A percentile compares a stretch with the other conserved stretches of the same genome.
Evolutionary conservation across 1,140 invertebrate species (phyloP).

Genomic region (Drosophila aff.): DNA sequence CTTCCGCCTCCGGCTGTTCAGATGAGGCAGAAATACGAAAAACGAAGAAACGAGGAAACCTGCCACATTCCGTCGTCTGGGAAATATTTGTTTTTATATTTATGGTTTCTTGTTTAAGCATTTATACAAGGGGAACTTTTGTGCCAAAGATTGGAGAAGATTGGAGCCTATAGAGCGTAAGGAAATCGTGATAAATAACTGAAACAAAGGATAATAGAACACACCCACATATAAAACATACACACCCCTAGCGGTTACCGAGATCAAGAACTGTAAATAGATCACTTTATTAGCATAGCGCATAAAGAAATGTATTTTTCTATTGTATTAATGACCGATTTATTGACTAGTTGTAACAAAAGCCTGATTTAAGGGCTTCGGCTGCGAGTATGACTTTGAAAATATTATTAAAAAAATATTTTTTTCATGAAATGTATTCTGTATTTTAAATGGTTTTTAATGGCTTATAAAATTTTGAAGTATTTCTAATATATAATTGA

Average conservation of each 20-base stretch:
- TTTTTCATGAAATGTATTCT: slow-evolving; percentile 6
- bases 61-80: slow-evolving; percentile 61
- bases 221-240: slow-evolving; percentile 19
- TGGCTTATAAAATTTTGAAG: background rate
- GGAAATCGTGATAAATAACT: slow-evolving; percentile 74
- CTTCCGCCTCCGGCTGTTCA: slow-evolving; percentile 79
- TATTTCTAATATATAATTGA: too few species aligned
- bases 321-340: slow-evolving; percentile 56
- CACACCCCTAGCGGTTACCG: slow-evolving; percentile 25
- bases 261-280: slow-evolving; percentile 48
- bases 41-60: background rate
- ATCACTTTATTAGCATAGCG: slow-evolving; percentile 37
- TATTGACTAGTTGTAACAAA: slow-evolving; percentile 54
- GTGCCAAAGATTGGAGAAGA: slow-evolving; percentile 73
- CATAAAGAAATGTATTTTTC: slow-evolving; percentile 50
- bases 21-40: slow-evolving; percentile 51
- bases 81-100: slow-evolving; percentile 26
- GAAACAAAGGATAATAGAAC: slow-evolving; percentile 40
- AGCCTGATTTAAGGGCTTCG: slow-evolving; percentile 30
- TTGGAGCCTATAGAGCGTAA: slow-evolving; percentile 63
- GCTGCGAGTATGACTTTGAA: slow-evolving; percentile 41
- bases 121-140: slow-evolving; percentile 45
- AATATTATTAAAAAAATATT: slow-evolving; percentile 35
- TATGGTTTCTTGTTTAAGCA: slow-evolving; percentile 46
- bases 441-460: background rate